These are phyloP conservation scores for Pollenia amentaria DNA, from an alignment of 2,888 invertebrate species.

Conservation along the genomic window DNA sequence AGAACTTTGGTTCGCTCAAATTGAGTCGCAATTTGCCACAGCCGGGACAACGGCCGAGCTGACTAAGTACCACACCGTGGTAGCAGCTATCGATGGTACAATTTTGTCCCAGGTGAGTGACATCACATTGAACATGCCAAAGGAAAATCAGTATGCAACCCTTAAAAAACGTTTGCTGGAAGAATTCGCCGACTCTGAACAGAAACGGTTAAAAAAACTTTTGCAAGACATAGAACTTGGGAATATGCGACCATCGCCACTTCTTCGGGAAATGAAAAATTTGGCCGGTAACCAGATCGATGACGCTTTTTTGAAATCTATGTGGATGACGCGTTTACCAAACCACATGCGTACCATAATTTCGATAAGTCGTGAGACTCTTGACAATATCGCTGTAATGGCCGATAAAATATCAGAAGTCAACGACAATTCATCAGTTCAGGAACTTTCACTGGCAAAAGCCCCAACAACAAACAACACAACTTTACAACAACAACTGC, in stretches of 20 bases:
- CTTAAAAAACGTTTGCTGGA: conserved; percentile 74
- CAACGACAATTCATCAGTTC: conserved; percentile 45
- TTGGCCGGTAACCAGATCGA: conserved; percentile 73
- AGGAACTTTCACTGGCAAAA: neutral
- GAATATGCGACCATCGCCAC: conserved; percentile 75
- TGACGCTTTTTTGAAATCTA: conserved; percentile 74
- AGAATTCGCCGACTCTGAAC: conserved; percentile 75
- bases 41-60: too few relatives aligned
- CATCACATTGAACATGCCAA: conserved; percentile 73
- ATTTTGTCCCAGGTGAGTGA: conserved; percentile 76
- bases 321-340: conserved; percentile 76
- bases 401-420: conserved; percentile 71
- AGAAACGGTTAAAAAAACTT: conserved; percentile 73
- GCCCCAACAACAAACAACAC: conserved; percentile 31
- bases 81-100: conserved; percentile 76
- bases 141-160: conserved; percentile 64
- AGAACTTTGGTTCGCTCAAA: conserved; percentile 65
- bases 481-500: conserved; percentile 61
- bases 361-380: conserved; percentile 69
- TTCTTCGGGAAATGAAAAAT: conserved; percentile 75
- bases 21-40: conserved; percentile 73
- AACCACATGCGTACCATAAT: conserved; percentile 72
- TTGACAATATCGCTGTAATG: conserved; percentile 65
- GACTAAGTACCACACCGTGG: conserved; percentile 76
- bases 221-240: conserved; percentile 75